phyloP scores from a whole-genome alignment of 1,140 invertebrate species.

The Orussus abietinus region DNA sequence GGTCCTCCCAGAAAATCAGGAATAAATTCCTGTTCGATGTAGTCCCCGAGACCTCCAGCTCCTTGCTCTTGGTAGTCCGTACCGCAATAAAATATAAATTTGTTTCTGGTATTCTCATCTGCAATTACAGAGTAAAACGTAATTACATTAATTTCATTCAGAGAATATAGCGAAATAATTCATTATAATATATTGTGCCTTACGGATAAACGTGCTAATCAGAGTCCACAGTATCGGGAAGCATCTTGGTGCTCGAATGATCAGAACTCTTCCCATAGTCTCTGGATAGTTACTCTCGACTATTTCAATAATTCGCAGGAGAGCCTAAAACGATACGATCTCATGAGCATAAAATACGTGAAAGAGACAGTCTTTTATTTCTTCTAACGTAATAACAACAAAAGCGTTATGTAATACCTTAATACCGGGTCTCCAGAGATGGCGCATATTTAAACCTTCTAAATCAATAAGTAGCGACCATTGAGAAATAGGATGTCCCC shows the following conservation, averaged over 20 bases:
- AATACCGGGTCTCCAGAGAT: constrained; percentile 91
- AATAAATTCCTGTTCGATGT: constrained; percentile 80
- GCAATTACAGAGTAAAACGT: constrained; percentile 30
- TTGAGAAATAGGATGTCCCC: constrained; percentile 76
- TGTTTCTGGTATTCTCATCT: constrained; percentile 93
- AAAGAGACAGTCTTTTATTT: too few relatives aligned
- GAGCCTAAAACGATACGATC: constrained; percentile 54
- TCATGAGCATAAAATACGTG: too few relatives aligned
- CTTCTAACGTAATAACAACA: too few relatives aligned
- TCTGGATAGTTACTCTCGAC: constrained; percentile 96
- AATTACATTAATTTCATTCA: constrained; percentile 3
- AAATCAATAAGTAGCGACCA: constrained; percentile 91
- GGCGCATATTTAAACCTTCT: constrained; percentile 92
- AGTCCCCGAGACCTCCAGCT: constrained; percentile 77
- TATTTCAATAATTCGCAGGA: constrained; percentile 91
- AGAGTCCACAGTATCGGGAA: constrained; percentile 97
- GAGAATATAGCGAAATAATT: constrained; percentile 8
- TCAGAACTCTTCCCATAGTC: constrained; percentile 86
- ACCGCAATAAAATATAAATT: constrained; percentile 90
- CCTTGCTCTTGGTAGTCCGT: constrained; percentile 74
- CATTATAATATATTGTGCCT: constrained; percentile 22
- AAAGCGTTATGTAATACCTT: constrained; percentile 54
- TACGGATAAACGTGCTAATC: constrained; percentile 91
- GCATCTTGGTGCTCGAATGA: constrained; percentile 84
- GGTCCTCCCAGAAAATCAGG: constrained; percentile 90